phyloP scores from a whole-genome alignment of 2,797 vertebrate species.

The Melanotaenia nigrans region DNA sequence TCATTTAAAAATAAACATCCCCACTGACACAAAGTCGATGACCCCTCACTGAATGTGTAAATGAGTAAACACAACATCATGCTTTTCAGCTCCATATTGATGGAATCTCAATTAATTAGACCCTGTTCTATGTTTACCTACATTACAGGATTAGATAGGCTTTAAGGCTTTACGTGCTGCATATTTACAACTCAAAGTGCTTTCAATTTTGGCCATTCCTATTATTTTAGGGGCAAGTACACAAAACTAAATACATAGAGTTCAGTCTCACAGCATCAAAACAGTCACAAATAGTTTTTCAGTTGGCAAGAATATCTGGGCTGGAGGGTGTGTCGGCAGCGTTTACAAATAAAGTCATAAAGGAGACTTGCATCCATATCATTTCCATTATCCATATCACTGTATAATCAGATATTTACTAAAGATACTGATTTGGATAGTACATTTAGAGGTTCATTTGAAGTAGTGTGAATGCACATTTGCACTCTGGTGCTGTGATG shows the following conservation, averaged over 20 bases:
- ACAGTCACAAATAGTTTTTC: not conserved
- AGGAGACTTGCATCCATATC: no score
- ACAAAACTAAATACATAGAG: not conserved
- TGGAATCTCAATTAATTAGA: slow-evolving; percentile 69
- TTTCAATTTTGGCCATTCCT: not conserved
- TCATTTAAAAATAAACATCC: slow-evolving; percentile 72
- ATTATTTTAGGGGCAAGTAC: not conserved
- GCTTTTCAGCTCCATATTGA: slow-evolving; percentile 57
- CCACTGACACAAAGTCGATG: slow-evolving; percentile 68
- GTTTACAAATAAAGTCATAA: no score
- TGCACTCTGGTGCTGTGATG: no score
- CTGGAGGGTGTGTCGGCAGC: not conserved
- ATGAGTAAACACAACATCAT: slow-evolving; percentile 64
- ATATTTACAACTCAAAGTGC: not conserved
- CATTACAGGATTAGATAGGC: slow-evolving; percentile 27
- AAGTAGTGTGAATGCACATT: no score
- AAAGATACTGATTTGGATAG: no score
- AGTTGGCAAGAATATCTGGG: not conserved
- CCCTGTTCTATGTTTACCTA: slow-evolving; percentile 21
- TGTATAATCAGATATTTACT: no score
- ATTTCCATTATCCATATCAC: no score
- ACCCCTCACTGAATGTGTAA: slow-evolving; percentile 60
- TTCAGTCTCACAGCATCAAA: not conserved
- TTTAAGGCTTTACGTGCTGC: slow-evolving; percentile 9
- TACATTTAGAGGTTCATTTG: no score